Conservation (phyloP, 35 echinoderm and acorn worm genomes). For the Anneissia japonica region DNA sequence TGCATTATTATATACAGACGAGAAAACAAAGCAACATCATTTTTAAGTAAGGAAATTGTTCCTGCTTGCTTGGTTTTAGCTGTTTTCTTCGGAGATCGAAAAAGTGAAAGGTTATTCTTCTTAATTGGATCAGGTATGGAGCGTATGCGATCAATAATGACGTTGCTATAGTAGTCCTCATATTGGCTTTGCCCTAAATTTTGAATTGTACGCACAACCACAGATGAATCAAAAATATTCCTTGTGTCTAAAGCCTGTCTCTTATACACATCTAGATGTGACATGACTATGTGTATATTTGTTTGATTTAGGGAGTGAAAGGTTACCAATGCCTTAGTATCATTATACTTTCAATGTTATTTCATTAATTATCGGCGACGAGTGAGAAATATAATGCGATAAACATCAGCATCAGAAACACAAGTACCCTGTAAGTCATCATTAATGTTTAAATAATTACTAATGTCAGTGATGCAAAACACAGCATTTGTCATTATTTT, state of each 20-base stretch:
- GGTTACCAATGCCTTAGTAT: no score
- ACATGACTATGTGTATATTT: no score
- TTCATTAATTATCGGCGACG: no score
- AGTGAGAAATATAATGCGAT: no score
- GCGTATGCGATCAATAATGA: constrained; percentile 11
- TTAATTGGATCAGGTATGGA: constrained; percentile 52
- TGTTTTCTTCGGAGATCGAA: background rate
- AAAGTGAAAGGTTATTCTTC: constrained; percentile 23
- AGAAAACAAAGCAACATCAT: constrained; percentile 22
- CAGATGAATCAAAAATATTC: constrained; percentile 27
- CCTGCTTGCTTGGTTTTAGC: background rate
- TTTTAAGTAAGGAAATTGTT: constrained; percentile 5
- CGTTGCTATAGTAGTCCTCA: constrained; percentile 11
- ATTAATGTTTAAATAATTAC: no score
- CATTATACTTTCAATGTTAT: no score
- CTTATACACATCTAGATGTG: no score
- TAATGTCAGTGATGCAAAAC: no score
- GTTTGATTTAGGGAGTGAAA: no score
- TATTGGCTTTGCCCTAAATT: constrained; percentile 16
- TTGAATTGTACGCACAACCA: background rate
- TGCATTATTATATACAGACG: constrained; percentile 36
- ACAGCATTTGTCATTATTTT: no score
- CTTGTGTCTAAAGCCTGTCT: constrained; percentile 27
- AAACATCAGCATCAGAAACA: no score
- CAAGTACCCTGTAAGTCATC: no score